Conservation (phyloP, 2,113 vertebrate genomes). For the Hemicordylus capensis region DNA sequence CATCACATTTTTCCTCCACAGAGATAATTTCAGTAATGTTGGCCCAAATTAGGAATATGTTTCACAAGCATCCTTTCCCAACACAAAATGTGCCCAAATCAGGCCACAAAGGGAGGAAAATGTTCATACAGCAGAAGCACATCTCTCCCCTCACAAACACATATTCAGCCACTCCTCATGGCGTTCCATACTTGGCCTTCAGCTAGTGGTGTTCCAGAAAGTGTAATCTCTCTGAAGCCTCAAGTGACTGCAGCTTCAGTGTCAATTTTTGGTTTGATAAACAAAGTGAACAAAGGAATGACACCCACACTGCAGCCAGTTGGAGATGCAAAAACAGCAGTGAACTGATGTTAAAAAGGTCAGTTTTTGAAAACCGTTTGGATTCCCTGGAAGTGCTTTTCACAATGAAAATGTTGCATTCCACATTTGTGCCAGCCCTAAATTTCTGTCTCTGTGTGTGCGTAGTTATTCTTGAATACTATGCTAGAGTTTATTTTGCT, state of each 20-base stretch:
- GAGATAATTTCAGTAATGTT: neutral
- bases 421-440: neutral
- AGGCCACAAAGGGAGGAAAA: neutral
- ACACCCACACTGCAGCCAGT: neutral
- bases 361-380: neutral
- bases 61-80: neutral
- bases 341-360: neutral
- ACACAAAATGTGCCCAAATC: neutral
- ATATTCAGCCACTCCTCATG: neutral
- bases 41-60: neutral
- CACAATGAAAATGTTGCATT: neutral
- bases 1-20: neutral
- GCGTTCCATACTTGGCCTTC: neutral
- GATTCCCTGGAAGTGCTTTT: neutral
- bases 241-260: neutral
- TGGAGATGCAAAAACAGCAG: neutral
- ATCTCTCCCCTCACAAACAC: neutral
- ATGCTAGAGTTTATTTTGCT: neutral
- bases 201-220: neutral
- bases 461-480: no score
- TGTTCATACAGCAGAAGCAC: neutral
- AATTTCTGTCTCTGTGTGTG: no score
- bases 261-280: neutral
- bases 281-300: no score
- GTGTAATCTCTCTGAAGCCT: neutral